phyloP scores from a whole-genome alignment of 1,140 invertebrate genomes.

The Oncopodura yosiiana region DNA sequence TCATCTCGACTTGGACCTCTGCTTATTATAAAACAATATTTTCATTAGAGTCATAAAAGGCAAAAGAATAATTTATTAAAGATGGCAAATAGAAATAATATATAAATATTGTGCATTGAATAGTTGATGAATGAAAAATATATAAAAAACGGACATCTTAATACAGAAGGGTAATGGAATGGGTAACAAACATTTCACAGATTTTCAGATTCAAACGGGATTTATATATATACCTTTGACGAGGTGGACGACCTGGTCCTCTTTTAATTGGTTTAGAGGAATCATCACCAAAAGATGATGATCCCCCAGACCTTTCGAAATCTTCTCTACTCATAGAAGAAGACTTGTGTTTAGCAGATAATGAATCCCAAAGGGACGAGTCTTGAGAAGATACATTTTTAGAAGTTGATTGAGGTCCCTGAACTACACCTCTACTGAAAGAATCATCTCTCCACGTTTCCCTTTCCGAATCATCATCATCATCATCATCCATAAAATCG shows the following conservation, averaged over 20 bases:
- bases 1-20: constrained; percentile 25
- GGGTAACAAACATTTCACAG: too few species aligned
- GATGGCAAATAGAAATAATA: too few species aligned
- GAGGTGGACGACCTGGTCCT: constrained; percentile 3
- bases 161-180: too few species aligned
- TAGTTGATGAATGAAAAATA: too few species aligned
- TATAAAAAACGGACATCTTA: too few species aligned
- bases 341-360: not conserved
- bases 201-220: constrained; percentile 2
- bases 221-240: not conserved
- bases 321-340: not conserved
- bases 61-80: not conserved
- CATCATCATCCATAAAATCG: too few species aligned
- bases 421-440: too few species aligned
- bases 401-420: not conserved
- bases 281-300: too few species aligned
- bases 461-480: too few species aligned
- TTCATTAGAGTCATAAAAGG: not conserved
- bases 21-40: not conserved
- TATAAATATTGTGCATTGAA: too few species aligned
- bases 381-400: not conserved
- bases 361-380: constrained; percentile 5
- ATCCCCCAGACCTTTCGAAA: not conserved
- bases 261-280: constrained; percentile 9
- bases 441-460: too few species aligned